Percentiles rank a stretch among this genome's conserved stretches.
Conservation (phyloP, 2,888 invertebrate genomes). For the Entomobrya proxima region DNA sequence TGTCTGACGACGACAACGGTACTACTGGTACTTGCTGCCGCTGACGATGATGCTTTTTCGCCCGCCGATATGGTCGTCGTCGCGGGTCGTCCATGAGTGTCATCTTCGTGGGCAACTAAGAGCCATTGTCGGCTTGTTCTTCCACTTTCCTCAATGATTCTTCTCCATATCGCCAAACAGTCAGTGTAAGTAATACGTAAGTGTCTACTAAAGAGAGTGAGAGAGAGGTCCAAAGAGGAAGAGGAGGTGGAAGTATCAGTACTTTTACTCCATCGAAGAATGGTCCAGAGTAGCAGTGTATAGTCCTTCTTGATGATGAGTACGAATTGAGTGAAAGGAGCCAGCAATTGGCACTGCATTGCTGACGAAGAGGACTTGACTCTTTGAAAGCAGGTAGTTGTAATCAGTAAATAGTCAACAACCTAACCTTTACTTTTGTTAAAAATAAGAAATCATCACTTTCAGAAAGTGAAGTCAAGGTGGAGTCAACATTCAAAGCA, state of each 20-base stretch:
- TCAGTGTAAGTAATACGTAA: slow-evolving; percentile 45
- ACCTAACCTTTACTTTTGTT: too few species aligned
- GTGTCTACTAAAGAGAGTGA: slow-evolving; percentile 50
- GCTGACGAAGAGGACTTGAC: slow-evolving; percentile 30
- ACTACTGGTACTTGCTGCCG: not conserved
- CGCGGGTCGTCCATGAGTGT: slow-evolving; percentile 61
- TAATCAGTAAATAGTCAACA: slow-evolving; percentile 30
- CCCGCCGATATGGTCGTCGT: slow-evolving; percentile 33
- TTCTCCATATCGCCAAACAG: slow-evolving; percentile 50
- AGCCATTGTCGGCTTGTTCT: slow-evolving; percentile 68
- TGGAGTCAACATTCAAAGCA: slow-evolving; percentile 10
- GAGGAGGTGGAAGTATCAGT: slow-evolving; percentile 32
- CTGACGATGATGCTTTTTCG: slow-evolving; percentile 35
- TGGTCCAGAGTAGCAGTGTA: slow-evolving; percentile 9
- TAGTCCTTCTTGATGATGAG: slow-evolving; percentile 34
- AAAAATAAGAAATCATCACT: not conserved
- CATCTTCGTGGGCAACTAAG: slow-evolving; percentile 70
- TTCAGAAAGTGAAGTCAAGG: slow-evolving; percentile 8
- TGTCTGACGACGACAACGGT: slow-evolving; percentile 12
- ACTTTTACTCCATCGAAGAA: slow-evolving; percentile 22
- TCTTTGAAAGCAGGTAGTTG: not conserved
- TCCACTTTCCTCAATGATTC: slow-evolving; percentile 58
- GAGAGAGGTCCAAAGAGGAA: slow-evolving; percentile 50
- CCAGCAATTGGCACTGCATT: slow-evolving; percentile 24
- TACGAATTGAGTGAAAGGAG: slow-evolving; percentile 6